These are phyloP conservation scores for Zosterops lateralis DNA, from an alignment of 2,113 vertebrate genomes.

Conservation along the genomic window DNA sequence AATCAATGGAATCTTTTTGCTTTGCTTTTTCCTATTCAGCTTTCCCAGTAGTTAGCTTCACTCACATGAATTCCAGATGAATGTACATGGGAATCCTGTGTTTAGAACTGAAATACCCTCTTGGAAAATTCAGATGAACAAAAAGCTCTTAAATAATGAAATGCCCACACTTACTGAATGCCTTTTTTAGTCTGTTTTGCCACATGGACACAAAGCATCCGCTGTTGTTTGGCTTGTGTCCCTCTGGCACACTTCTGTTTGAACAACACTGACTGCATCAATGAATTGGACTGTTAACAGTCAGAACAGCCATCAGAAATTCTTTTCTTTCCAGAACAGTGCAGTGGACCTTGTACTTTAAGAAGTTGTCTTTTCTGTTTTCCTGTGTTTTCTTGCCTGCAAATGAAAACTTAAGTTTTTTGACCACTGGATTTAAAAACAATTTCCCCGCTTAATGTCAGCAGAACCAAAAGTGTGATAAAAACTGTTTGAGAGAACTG, in stretches of 20 bases:
- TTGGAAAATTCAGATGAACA: background rate
- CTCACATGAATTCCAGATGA: background rate
- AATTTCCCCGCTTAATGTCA: background rate
- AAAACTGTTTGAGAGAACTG: background rate
- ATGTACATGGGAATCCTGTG: background rate
- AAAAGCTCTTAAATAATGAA: constrained; percentile 42
- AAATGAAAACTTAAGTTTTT: background rate
- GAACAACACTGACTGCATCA: background rate
- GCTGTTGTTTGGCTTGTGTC: background rate
- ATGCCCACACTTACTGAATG: background rate
- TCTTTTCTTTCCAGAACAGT: background rate
- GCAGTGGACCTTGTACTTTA: background rate
- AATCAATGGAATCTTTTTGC: background rate
- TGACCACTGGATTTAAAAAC: background rate
- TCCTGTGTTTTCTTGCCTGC: background rate
- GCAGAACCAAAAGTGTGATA: background rate
- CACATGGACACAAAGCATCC: background rate
- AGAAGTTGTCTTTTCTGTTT: background rate
- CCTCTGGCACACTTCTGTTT: background rate
- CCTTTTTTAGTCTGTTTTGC: background rate
- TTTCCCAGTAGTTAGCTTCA: background rate
- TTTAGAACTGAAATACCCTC: background rate
- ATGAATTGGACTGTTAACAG: background rate
- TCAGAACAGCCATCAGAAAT: background rate
- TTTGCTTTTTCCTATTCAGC: constrained; percentile 1